Evolutionary conservation across 1,140 invertebrate genomes (phyloP).

Genomic region (Mercenaria mercenaria): DNA sequence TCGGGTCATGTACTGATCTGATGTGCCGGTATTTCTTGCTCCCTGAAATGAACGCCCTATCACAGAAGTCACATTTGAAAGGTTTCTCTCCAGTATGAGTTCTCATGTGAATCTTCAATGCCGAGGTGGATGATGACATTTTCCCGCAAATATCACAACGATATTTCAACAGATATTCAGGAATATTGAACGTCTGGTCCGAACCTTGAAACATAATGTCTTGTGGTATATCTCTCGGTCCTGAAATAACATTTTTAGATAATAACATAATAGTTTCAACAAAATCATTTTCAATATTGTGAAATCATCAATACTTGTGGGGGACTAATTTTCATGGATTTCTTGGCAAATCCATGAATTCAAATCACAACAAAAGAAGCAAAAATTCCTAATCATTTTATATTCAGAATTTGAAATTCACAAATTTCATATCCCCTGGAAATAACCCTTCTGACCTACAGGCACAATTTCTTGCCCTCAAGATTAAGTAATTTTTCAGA

Average conservation of each 20-base stretch:
- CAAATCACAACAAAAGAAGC: too few species aligned
- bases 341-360: too few species aligned
- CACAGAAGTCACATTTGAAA: constrained; percentile 3
- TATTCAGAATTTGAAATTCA: too few species aligned
- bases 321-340: too few species aligned
- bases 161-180: neutral
- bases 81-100: constrained; percentile 14
- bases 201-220: neutral
- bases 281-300: too few species aligned
- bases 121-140: neutral
- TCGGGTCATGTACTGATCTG: neutral
- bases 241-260: neutral
- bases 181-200: neutral
- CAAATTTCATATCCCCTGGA: too few species aligned
- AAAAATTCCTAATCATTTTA: too few species aligned
- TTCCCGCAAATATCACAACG: neutral
- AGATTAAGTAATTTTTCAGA: too few species aligned
- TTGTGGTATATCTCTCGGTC: neutral
- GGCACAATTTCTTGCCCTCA: too few species aligned
- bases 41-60: neutral
- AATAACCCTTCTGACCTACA: too few species aligned
- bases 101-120: neutral
- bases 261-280: too few species aligned
- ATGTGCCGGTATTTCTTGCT: neutral
- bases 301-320: too few species aligned